A percentile compares a stretch with the other conserved stretches of the same genome.
Evolutionary conservation across 1,140 invertebrate genomes (phyloP).

Genomic region (Zaprionus ghesquierei): DNA sequence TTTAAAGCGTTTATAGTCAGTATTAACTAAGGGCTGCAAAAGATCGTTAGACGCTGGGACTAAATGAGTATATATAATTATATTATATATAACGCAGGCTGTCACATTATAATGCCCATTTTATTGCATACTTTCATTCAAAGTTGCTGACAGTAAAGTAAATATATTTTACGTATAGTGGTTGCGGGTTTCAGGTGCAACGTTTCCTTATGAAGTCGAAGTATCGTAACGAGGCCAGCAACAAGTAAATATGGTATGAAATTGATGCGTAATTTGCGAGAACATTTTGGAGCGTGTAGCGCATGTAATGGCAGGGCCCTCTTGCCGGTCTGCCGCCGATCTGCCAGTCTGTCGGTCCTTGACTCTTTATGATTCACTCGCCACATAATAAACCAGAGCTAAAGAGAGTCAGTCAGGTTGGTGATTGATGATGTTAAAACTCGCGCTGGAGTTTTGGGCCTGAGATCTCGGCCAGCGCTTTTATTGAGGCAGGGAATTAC

Average conservation of each 20-base stretch:
- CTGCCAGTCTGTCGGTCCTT: slow-evolving; percentile 33
- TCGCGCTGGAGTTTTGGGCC: too few relatives aligned
- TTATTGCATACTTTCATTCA: neutral
- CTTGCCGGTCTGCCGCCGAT: neutral
- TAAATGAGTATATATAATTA: neutral
- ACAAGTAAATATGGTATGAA: slow-evolving; percentile 1
- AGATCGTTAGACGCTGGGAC: too few relatives aligned
- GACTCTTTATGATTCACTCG: slow-evolving; percentile 58
- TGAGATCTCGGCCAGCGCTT: slow-evolving; percentile 5
- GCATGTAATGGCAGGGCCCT: slow-evolving; percentile 43
- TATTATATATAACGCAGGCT: neutral
- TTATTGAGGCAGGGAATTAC: slow-evolving; percentile 30
- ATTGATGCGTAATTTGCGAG: slow-evolving; percentile 31
- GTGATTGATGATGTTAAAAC: slow-evolving; percentile 57
- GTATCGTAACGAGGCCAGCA: slow-evolving; percentile 37
- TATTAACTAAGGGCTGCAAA: too few relatives aligned
- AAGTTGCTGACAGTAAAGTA: neutral
- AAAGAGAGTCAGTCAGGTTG: slow-evolving; percentile 25
- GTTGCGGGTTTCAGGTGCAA: neutral
- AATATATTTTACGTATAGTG: neutral
- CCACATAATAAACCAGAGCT: slow-evolving; percentile 48
- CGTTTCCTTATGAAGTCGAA: slow-evolving; percentile 32
- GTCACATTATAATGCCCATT: too few relatives aligned
- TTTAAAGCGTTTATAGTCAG: too few relatives aligned
- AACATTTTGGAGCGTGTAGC: slow-evolving; percentile 65